These are phyloP conservation scores for Oryzias woworae DNA, from an alignment of 2,113 vertebrate species.

Conservation along the genomic window DNA sequence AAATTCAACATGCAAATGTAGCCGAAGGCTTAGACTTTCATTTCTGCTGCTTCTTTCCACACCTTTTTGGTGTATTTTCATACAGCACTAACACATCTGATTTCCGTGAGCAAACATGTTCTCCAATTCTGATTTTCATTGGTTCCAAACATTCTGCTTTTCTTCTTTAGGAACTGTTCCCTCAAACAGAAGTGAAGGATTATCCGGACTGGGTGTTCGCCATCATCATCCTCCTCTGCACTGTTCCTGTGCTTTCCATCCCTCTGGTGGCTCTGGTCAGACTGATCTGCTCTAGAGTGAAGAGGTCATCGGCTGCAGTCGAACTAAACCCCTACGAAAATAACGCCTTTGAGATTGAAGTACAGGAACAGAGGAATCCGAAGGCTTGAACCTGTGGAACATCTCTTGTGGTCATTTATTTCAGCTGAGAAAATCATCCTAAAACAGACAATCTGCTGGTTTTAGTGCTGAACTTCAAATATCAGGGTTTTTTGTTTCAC, in stretches of 20 bases:
- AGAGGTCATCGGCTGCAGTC: fast-evolving
- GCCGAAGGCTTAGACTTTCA: too few species aligned
- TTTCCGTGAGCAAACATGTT: background rate
- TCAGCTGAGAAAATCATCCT: background rate
- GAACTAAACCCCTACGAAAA: constrained; percentile 54
- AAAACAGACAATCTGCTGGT: background rate
- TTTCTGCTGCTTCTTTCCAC: too few species aligned
- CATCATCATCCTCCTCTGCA: constrained; percentile 75
- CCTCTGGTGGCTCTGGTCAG: constrained; percentile 75
- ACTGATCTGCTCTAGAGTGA: constrained; percentile 29
- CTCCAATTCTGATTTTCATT: background rate
- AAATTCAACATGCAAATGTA: too few species aligned
- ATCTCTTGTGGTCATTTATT: too few species aligned
- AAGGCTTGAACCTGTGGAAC: background rate
- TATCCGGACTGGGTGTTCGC: constrained; percentile 84
- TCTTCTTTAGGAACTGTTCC: constrained; percentile 75
- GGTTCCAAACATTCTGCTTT: background rate
- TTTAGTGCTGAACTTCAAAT: background rate
- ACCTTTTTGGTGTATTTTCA: too few species aligned
- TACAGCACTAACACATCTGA: too few species aligned
- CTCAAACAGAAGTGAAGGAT: constrained; percentile 67
- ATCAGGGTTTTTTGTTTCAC: background rate
- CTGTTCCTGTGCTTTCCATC: constrained; percentile 74
- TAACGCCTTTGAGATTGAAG: constrained; percentile 36
- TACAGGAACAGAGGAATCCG: background rate